Conservation (phyloP, 2,113 vertebrate genomes). For the Trichomycterus rosablanca region DNA sequence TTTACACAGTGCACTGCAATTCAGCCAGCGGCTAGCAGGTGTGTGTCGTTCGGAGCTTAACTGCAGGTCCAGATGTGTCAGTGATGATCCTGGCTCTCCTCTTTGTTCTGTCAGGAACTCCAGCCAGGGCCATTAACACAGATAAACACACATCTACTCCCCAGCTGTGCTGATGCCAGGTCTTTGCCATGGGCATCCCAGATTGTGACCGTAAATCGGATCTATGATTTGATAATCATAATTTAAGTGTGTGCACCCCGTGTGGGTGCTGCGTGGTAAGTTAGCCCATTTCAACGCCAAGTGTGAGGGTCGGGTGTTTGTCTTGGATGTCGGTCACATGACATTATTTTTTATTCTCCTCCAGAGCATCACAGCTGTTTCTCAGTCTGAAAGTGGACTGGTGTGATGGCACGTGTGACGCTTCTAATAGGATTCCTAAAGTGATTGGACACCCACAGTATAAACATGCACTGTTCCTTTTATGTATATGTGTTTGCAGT, state of each 20-base stretch:
- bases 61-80: background rate
- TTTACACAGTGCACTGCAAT: background rate
- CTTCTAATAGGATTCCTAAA: background rate
- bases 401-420: background rate
- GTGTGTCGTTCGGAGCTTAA: background rate
- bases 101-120: background rate
- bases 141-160: conserved; percentile 16
- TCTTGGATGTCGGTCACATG: too few relatives aligned
- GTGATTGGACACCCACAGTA: too few relatives aligned
- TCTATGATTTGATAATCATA: too few relatives aligned
- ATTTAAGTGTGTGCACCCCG: background rate
- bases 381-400: too few relatives aligned
- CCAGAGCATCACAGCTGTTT: conserved; percentile 1
- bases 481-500: background rate
- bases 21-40: background rate
- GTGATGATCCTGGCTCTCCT: conserved; percentile 7
- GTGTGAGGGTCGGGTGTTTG: too few relatives aligned
- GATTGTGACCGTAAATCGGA: too few relatives aligned
- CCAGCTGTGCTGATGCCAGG: too few relatives aligned
- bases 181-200: too few relatives aligned
- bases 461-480: background rate
- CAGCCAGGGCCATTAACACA: conserved; percentile 22
- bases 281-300: too few relatives aligned
- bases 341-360: conserved; percentile 19
- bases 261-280: too few relatives aligned